Percentiles rank a stretch among this genome's conserved stretches.
Evolutionary conservation across 2,888 invertebrate genomes (phyloP).

Genomic region (Parascotia fuliginaria): DNA sequence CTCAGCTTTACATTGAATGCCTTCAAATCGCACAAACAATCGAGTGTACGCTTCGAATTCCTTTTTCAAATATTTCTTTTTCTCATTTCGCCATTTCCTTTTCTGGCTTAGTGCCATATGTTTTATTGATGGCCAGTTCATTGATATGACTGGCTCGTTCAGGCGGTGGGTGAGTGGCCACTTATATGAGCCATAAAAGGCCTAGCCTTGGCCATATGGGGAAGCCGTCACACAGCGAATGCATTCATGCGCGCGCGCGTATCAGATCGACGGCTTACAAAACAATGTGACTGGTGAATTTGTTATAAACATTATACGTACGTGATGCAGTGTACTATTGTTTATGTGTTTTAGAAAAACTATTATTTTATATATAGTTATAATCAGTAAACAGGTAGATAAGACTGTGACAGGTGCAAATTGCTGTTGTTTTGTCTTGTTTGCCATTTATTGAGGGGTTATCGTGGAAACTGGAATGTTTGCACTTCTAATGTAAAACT

Average conservation of each 20-base stretch:
- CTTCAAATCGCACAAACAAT: constrained; percentile 79
- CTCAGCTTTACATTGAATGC: constrained; percentile 80
- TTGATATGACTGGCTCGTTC: constrained; percentile 85
- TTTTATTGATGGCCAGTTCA: constrained; percentile 85
- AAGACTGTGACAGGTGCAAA: no score
- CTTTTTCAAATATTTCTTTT: constrained; percentile 83
- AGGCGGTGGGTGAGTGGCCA: constrained; percentile 83
- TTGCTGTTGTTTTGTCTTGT: no score
- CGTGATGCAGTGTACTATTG: constrained; percentile 32
- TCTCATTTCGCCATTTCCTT: constrained; percentile 83
- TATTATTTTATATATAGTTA: no score
- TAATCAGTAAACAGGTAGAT: no score
- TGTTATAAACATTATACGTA: constrained; percentile 56
- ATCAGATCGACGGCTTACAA: constrained; percentile 76
- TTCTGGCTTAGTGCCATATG: constrained; percentile 83
- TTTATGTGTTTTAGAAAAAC: no score
- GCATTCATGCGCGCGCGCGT: constrained; percentile 81
- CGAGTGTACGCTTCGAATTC: constrained; percentile 74
- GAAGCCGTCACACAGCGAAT: constrained; percentile 78
- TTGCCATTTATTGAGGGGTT: no score
- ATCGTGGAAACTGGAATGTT: no score
- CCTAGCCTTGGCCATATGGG: constrained; percentile 84
- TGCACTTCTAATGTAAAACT: no score
- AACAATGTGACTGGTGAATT: constrained; percentile 68
- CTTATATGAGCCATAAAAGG: constrained; percentile 84